phyloP scores from a whole-genome alignment of 2,888 invertebrate species.

The Baronia brevicornis region DNA sequence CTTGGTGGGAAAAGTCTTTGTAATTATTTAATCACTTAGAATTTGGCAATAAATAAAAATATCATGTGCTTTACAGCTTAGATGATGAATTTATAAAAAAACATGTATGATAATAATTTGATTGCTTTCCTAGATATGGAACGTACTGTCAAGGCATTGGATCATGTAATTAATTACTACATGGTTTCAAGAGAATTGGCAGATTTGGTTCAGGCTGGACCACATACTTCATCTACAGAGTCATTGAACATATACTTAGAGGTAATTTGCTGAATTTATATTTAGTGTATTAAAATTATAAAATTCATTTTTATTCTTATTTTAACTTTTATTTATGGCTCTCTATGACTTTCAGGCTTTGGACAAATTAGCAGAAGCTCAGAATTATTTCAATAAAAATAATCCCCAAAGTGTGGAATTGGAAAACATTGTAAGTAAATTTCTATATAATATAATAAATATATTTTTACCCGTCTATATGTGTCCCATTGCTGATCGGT shows the following conservation, averaged over 20 bases:
- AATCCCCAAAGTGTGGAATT: conserved; percentile 95
- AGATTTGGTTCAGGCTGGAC: conserved; percentile 88
- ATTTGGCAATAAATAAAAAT: conserved; percentile 1
- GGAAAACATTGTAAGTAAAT: conserved; percentile 87
- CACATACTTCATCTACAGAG: conserved; percentile 78
- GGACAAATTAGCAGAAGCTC: conserved; percentile 89
- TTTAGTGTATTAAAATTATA: conserved; percentile 52
- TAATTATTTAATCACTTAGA: background rate
- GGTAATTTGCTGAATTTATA: conserved; percentile 28
- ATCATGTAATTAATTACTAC: conserved; percentile 96
- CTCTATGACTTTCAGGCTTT: conserved; percentile 78
- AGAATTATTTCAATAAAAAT: conserved; percentile 93
- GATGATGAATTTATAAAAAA: too few species aligned
- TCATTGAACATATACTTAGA: conserved; percentile 67
- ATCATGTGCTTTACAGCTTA: conserved; percentile 8
- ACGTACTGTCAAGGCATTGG: conserved; percentile 88
- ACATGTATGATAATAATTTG: too few species aligned
- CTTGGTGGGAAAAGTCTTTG: too few species aligned
- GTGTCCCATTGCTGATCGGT: too few species aligned
- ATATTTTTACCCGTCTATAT: too few species aligned
- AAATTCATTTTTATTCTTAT: conserved; percentile 2
- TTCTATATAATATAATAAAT: background rate
- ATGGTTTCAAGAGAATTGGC: conserved; percentile 95
- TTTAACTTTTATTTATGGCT: conserved; percentile 30
- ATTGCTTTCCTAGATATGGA: conserved; percentile 92